Evolutionary conservation across 2,113 vertebrate species (phyloP).

Genomic region (Herpetotheres cachinnans): DNA sequence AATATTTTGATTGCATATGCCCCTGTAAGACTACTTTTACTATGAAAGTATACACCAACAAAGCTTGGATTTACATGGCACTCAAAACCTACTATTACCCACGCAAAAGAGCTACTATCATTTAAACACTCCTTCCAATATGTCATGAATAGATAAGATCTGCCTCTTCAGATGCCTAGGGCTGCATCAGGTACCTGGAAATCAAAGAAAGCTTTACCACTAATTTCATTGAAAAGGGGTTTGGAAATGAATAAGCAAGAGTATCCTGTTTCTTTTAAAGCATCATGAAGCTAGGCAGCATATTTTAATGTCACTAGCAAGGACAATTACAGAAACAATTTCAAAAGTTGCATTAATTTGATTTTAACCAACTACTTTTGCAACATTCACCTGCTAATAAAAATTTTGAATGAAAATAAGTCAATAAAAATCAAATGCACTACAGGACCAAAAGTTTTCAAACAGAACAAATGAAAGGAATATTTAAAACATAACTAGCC

Average conservation of each 20-base stretch:
- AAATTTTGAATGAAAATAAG: neutral
- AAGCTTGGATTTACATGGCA: neutral
- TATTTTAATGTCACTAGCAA: neutral
- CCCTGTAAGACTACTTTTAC: neutral
- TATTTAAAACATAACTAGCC: neutral
- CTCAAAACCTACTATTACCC: neutral
- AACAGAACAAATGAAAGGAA: neutral
- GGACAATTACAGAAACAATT: neutral
- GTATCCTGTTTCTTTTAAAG: neutral
- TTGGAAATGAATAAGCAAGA: neutral
- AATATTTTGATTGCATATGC: neutral
- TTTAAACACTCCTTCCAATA: neutral
- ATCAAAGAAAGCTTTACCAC: neutral
- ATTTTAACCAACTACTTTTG: neutral
- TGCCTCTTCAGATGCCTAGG: neutral
- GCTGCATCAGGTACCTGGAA: neutral
- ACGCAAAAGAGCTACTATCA: neutral
- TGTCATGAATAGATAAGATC: neutral
- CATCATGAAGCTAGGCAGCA: neutral
- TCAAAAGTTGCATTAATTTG: neutral
- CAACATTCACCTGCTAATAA: neutral
- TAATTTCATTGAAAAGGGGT: neutral
- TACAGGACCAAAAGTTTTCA: neutral
- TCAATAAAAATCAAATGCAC: neutral
- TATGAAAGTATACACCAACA: neutral